These are phyloP conservation scores for Danaus melanippus DNA, from an alignment of 1,140 invertebrate genomes.

Conservation along the genomic window DNA sequence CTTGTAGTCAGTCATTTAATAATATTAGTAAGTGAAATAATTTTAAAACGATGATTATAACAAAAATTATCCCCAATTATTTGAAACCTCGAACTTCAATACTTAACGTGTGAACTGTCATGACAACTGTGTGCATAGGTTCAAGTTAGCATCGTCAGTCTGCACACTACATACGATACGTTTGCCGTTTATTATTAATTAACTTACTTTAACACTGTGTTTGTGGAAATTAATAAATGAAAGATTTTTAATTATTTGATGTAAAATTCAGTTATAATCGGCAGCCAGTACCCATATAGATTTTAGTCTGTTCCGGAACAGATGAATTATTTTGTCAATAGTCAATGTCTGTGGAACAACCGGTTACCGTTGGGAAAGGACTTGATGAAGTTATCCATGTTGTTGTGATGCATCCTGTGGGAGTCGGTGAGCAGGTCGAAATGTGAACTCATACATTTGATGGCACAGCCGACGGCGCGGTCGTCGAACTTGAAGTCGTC, in stretches of 20 bases:
- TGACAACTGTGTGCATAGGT: no score
- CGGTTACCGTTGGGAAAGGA: conserved; percentile 53
- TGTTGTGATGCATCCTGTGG: conserved; percentile 57
- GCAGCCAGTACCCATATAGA: neutral
- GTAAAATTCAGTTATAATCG: no score
- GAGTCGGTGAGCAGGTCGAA: conserved; percentile 59
- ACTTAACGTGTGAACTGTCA: no score
- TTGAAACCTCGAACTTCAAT: no score
- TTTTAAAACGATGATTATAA: no score
- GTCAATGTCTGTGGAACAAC: neutral
- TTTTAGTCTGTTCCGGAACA: neutral
- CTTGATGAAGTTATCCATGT: conserved; percentile 56
- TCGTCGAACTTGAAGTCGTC: conserved; percentile 62
- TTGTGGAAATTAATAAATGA: no score
- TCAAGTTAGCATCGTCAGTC: neutral
- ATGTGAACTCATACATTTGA: conserved; percentile 55
- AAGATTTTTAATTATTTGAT: no score
- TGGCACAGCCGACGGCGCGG: conserved; percentile 60
- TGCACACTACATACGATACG: no score
- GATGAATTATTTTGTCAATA: neutral
- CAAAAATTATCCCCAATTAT: no score
- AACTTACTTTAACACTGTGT: neutral
- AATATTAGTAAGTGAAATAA: no score
- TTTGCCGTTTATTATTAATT: no score
- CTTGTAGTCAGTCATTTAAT: no score